A percentile compares a stretch with the other conserved stretches of the same genome.
Evolutionary conservation across 2,797 vertebrate genomes (phyloP).

Genomic region (Percopsis omiscomaycus): DNA sequence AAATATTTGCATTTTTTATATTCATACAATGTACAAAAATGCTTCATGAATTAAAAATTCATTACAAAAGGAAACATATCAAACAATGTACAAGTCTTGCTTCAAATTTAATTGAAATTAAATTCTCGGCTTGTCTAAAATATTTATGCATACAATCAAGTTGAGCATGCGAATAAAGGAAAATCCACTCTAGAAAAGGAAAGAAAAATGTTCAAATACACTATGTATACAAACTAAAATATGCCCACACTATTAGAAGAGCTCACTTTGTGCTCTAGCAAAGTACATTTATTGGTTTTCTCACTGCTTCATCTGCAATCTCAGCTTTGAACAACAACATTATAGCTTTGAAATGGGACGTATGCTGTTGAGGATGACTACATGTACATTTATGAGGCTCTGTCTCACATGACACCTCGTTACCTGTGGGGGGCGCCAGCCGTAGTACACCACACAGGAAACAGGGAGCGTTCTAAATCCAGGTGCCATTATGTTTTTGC

Average conservation of each 20-base stretch:
- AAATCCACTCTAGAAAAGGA: constrained; percentile 92
- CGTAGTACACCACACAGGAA: constrained; percentile 51
- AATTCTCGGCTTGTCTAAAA: constrained; percentile 98
- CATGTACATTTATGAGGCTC: constrained; percentile 67
- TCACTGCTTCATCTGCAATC: constrained; percentile 77
- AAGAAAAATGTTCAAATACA: constrained; percentile 97
- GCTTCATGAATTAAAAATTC: constrained; percentile 99
- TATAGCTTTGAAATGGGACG: constrained; percentile 71
- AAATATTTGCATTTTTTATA: constrained; percentile 87
- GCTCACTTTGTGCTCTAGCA: constrained; percentile 80
- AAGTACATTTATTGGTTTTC: constrained; percentile 79
- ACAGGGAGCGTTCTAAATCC: constrained; percentile 39
- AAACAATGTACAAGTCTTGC: constrained; percentile 99
- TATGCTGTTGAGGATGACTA: constrained; percentile 67
- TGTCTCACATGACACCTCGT: constrained; percentile 56
- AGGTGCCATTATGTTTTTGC: constrained; percentile 47
- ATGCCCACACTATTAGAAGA: constrained; percentile 86
- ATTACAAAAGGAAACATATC: constrained; percentile 99
- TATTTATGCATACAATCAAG: constrained; percentile 99
- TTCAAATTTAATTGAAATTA: constrained; percentile 99
- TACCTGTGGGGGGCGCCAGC: constrained; percentile 53
- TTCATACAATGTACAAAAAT: constrained; percentile 99
- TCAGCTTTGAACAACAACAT: constrained; percentile 69
- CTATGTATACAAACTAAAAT: constrained; percentile 99
- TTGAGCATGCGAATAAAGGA: constrained; percentile 92